A percentile compares a stretch with the other conserved stretches of the same genome.
Conservation (phyloP, 1,140 invertebrate species). For the Agrypnia vestita region DNA sequence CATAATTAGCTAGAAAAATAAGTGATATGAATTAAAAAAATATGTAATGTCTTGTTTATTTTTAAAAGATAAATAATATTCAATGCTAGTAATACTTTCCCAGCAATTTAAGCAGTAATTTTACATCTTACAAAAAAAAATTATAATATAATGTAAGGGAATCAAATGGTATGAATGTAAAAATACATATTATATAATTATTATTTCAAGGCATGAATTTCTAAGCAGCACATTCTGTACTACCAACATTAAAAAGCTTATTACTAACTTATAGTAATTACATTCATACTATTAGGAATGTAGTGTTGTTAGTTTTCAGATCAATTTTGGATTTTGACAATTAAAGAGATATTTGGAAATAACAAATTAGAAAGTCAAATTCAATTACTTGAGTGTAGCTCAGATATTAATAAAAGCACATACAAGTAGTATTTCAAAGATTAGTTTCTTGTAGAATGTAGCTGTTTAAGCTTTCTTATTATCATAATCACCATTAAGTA, state of each 20-base stretch:
- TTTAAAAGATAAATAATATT: not conserved
- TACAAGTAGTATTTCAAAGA: not conserved
- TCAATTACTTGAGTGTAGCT: not conserved
- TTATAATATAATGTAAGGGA: not conserved
- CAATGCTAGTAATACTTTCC: not conserved
- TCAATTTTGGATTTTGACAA: not conserved
- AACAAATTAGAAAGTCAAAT: not conserved
- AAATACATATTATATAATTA: conserved; percentile 17
- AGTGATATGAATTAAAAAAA: not conserved
- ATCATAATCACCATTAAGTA: too few relatives aligned
- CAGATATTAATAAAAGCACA: not conserved
- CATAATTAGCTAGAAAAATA: not conserved
- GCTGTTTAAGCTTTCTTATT: too few relatives aligned
- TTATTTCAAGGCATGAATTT: conserved; percentile 40
- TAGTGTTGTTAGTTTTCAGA: not conserved
- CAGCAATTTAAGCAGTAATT: not conserved
- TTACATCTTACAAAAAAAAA: too few relatives aligned
- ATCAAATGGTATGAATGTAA: conserved; percentile 10
- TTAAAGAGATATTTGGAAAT: too few relatives aligned
- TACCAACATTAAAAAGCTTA: conserved; percentile 41
- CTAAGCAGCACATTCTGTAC: conserved; percentile 25
- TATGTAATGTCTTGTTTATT: not conserved
- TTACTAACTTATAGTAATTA: conserved; percentile 19
- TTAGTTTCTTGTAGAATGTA: too few relatives aligned
- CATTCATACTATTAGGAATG: conserved; percentile 6